Percentiles rank a stretch among this genome's conserved stretches.
These are phyloP conservation scores for Penaeus indicus DNA, from an alignment of 1,140 invertebrate genomes.

Conservation along the genomic window DNA sequence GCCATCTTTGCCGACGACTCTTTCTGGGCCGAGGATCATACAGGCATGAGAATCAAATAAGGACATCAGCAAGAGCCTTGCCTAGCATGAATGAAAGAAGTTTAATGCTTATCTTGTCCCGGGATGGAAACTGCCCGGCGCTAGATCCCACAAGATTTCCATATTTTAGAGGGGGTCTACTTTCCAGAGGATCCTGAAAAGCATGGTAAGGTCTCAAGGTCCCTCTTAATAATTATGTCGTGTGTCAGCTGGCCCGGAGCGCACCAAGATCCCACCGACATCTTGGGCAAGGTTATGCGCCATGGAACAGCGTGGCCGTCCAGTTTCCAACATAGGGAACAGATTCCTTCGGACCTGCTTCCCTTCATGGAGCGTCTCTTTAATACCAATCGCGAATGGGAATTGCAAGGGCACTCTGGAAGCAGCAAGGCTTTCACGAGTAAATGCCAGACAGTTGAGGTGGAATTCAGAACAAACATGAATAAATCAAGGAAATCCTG, in stretches of 20 bases:
- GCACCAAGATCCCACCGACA: neutral
- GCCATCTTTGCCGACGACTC: constrained; percentile 49
- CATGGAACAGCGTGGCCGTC: constrained; percentile 56
- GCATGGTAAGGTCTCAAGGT: neutral
- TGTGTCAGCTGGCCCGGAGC: neutral
- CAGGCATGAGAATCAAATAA: constrained; percentile 31
- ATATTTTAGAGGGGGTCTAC: constrained; percentile 49
- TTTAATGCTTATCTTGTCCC: constrained; percentile 34
- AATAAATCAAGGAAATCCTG: constrained; percentile 46
- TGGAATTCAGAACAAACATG: constrained; percentile 40
- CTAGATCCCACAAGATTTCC: neutral
- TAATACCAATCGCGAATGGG: neutral
- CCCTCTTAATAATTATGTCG: neutral
- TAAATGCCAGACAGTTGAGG: neutral
- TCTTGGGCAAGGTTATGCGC: constrained; percentile 30
- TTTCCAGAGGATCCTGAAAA: constrained; percentile 1
- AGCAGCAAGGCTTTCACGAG: constrained; percentile 5
- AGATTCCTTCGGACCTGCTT: constrained; percentile 25
- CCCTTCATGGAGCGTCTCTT: constrained; percentile 46
- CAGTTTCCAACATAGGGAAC: constrained; percentile 26
- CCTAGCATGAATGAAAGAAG: neutral
- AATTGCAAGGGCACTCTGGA: neutral
- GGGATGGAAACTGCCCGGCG: constrained; percentile 36
- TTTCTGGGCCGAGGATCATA: constrained; percentile 35
- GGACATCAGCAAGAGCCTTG: constrained; percentile 2